Evolutionary conservation across 2,888 invertebrate species (phyloP).

Genomic region (Eupithecia abbreviata): DNA sequence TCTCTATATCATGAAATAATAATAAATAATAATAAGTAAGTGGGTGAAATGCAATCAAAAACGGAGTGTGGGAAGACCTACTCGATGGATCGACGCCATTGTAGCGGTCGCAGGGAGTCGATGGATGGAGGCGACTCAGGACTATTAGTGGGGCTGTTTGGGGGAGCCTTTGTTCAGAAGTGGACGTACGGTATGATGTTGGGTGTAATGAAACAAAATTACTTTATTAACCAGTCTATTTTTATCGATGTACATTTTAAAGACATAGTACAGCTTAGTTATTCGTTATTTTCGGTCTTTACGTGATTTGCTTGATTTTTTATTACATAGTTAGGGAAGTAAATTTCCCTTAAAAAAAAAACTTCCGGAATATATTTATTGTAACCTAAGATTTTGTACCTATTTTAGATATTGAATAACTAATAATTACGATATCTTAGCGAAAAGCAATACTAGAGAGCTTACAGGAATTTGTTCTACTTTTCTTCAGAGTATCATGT

Average conservation of each 20-base stretch:
- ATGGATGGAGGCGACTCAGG: no score
- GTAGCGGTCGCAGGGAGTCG: no score
- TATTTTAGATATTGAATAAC: not conserved
- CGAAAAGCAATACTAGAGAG: constrained; percentile 1
- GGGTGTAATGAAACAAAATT: not conserved
- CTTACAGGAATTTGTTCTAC: not conserved
- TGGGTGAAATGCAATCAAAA: not conserved
- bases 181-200: no score
- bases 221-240: not conserved
- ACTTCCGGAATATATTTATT: no score
- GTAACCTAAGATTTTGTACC: not conserved
- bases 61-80: no score
- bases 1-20: not conserved
- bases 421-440: not conserved
- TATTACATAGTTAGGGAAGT: not conserved
- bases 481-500: not conserved
- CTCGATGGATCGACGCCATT: no score
- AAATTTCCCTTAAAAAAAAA: not conserved
- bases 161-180: no score
- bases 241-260: constrained; percentile 2
- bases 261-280: not conserved
- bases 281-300: not conserved
- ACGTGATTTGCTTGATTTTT: not conserved
- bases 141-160: no score
- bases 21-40: not conserved